A percentile compares a stretch with the other conserved stretches of the same genome.
Evolutionary conservation across 2,113 vertebrate species (phyloP).

Genomic region (Heterocephalus glaber): DNA sequence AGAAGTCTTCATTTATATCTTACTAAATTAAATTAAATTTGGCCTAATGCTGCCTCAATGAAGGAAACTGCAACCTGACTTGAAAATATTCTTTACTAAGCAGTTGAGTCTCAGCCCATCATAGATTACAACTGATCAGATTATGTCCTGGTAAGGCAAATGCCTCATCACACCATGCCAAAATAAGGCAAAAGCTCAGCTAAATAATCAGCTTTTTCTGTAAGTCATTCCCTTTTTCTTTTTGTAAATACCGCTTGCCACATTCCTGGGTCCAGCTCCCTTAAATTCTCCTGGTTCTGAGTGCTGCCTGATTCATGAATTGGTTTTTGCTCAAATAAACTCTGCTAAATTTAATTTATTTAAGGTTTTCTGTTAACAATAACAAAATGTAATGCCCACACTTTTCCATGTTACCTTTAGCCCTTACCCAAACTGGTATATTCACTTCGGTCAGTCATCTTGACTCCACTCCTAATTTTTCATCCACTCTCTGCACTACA

Average conservation of each 20-base stretch:
- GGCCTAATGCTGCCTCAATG: neutral
- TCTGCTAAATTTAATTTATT: neutral
- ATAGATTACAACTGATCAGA: neutral
- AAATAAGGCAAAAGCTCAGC: neutral
- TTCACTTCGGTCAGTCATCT: too few species aligned
- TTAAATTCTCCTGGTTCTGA: neutral
- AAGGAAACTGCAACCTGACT: neutral
- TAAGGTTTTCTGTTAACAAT: neutral
- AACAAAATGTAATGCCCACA: neutral
- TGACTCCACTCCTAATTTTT: neutral
- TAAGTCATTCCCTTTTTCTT: neutral
- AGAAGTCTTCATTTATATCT: neutral
- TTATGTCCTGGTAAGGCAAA: neutral
- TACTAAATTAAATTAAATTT: neutral
- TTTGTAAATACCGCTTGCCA: neutral
- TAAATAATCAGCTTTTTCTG: too few species aligned
- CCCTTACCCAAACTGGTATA: neutral
- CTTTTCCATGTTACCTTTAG: rapidly evolving
- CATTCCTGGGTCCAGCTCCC: too few species aligned
- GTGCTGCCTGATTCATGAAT: neutral
- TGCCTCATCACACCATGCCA: too few species aligned
- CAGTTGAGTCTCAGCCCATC: neutral
- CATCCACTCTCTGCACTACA: neutral
- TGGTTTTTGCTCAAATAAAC: neutral
- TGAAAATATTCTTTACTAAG: neutral